These are phyloP conservation scores for Pitangus sulphuratus DNA, from an alignment of 2,797 vertebrate genomes.

Conservation along the genomic window DNA sequence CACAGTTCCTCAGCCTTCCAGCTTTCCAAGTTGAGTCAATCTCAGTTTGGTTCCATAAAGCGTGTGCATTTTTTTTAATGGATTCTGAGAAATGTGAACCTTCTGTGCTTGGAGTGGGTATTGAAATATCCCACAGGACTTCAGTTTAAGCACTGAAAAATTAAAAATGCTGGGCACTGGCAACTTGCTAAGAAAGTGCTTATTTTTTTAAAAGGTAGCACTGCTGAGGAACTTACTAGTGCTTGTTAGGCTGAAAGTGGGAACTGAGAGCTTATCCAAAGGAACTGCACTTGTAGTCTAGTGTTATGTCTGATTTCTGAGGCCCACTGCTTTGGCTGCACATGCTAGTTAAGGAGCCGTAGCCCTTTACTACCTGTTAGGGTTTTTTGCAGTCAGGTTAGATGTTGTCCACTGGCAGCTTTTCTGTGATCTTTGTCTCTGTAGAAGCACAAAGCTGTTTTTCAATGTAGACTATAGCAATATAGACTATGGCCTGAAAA, in stretches of 20 bases:
- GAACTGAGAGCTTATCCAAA: background rate
- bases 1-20: background rate
- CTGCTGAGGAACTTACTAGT: background rate
- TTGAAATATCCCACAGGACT: background rate
- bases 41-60: background rate
- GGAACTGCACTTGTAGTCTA: background rate
- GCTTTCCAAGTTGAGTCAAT: background rate
- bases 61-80: fast-evolving
- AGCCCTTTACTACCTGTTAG: background rate
- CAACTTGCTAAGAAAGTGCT: background rate
- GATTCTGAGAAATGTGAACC: background rate
- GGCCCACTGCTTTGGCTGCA: background rate
- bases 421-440: background rate
- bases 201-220: background rate
- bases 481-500: background rate
- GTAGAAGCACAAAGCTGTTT: background rate
- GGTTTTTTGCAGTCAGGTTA: background rate
- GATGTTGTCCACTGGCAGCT: background rate
- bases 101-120: background rate
- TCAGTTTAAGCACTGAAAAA: background rate
- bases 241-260: background rate
- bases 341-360: background rate
- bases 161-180: background rate
- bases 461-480: background rate
- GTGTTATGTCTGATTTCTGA: background rate